These are phyloP conservation scores for Hyla sarda DNA, from an alignment of 2,113 vertebrate genomes.

Conservation along the genomic window DNA sequence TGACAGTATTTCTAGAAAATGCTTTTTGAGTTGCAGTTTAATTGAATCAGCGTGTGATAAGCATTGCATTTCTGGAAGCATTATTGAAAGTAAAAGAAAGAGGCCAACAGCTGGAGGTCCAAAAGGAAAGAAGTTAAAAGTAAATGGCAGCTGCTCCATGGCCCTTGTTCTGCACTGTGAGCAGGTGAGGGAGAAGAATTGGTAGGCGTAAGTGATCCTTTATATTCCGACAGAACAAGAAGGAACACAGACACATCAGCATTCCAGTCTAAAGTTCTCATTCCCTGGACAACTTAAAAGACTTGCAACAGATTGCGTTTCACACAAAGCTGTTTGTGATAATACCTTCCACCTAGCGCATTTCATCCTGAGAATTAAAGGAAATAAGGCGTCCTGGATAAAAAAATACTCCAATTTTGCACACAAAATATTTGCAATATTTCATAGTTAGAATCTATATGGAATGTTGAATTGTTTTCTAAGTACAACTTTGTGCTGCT, in stretches of 20 bases:
- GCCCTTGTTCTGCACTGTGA: neutral
- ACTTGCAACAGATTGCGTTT: constrained; percentile 36
- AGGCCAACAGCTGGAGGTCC: constrained; percentile 33
- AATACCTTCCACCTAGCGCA: constrained; percentile 30
- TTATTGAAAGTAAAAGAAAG: constrained; percentile 21
- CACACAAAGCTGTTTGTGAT: constrained; percentile 16
- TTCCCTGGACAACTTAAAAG: constrained; percentile 43
- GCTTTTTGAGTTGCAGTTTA: neutral
- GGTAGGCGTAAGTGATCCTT: constrained; percentile 39
- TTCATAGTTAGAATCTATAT: neutral
- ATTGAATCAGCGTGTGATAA: constrained; percentile 1
- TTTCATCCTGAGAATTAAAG: constrained; percentile 37
- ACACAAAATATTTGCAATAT: neutral
- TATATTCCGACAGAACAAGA: constrained; percentile 45
- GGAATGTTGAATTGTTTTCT: neutral
- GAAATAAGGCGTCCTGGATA: neutral
- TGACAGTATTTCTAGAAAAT: neutral
- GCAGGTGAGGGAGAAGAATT: constrained; percentile 18
- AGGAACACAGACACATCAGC: constrained; percentile 39
- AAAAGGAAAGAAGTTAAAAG: constrained; percentile 26
- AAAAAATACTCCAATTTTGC: neutral
- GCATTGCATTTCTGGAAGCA: neutral
- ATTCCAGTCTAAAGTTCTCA: constrained; percentile 44
- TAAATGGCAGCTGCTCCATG: constrained; percentile 8
- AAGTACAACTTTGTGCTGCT: neutral